Conservation (phyloP, 2,888 invertebrate species). For the Anthophora plumipes region DNA sequence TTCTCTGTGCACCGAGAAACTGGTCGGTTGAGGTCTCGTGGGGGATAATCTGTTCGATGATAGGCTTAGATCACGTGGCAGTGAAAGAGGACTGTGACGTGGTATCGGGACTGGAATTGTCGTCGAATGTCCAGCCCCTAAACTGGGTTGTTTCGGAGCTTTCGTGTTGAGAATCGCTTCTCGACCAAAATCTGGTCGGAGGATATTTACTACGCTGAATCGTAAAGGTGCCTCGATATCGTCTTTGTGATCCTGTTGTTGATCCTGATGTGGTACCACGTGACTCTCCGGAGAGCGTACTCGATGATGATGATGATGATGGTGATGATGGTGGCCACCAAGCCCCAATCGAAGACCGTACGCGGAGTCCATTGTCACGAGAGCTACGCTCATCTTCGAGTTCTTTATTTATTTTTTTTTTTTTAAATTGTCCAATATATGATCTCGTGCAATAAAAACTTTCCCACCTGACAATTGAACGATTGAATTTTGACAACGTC, state of each 20-base stretch:
- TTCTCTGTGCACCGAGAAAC: constrained; percentile 67
- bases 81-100: constrained; percentile 65
- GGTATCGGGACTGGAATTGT: constrained; percentile 68
- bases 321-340: constrained; percentile 70
- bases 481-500: background rate
- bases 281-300: constrained; percentile 59
- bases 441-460: background rate
- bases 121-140: constrained; percentile 67
- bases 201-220: constrained; percentile 94
- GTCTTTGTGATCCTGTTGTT: constrained; percentile 58
- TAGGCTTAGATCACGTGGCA: constrained; percentile 77
- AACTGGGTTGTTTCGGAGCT: constrained; percentile 74
- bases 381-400: constrained; percentile 80
- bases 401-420: too few relatives aligned
- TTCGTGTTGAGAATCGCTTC: constrained; percentile 89
- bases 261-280: constrained; percentile 64
- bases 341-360: constrained; percentile 77
- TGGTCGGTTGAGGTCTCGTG: constrained; percentile 67
- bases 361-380: constrained; percentile 79
- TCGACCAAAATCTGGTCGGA: constrained; percentile 93
- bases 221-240: constrained; percentile 85
- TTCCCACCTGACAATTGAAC: background rate
- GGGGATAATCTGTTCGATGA: constrained; percentile 74
- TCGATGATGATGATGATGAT: constrained; percentile 70
- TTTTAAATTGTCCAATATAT: background rate